Percentiles rank a stretch among this genome's conserved stretches.
These are phyloP conservation scores for Anas georgica DNA, from an alignment of 2,797 vertebrate species.

Conservation along the genomic window DNA sequence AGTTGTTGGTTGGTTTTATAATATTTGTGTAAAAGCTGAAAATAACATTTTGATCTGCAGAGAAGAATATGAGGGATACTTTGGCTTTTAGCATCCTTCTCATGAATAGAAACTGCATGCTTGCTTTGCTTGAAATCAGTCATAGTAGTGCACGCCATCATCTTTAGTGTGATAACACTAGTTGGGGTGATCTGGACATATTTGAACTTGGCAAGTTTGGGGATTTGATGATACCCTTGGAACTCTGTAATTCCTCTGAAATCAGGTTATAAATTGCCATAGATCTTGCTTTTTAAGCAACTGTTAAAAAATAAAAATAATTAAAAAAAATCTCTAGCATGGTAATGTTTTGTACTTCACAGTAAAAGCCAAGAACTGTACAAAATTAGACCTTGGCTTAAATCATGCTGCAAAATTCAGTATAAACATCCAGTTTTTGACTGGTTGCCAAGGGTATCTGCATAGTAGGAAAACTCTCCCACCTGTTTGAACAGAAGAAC, in stretches of 20 bases:
- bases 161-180: background rate
- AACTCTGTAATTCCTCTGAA: background rate
- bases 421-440: background rate
- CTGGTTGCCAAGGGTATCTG: background rate
- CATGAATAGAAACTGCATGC: background rate
- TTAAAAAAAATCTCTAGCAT: background rate
- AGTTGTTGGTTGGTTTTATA: too few species aligned
- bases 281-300: background rate
- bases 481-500: background rate
- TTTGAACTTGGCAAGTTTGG: background rate
- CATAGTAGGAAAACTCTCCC: background rate
- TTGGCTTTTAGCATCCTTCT: background rate
- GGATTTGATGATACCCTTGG: background rate
- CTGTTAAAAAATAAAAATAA: background rate
- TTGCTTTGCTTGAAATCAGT: background rate
- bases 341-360: too few species aligned
- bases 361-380: background rate
- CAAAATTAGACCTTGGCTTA: background rate
- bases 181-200: background rate
- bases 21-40: background rate
- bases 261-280: background rate
- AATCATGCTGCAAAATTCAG: background rate
- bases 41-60: background rate
- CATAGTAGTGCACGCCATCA: background rate
- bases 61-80: background rate